These are phyloP conservation scores for Enoplosus armatus DNA, from an alignment of 2,797 vertebrate species.

Conservation along the genomic window DNA sequence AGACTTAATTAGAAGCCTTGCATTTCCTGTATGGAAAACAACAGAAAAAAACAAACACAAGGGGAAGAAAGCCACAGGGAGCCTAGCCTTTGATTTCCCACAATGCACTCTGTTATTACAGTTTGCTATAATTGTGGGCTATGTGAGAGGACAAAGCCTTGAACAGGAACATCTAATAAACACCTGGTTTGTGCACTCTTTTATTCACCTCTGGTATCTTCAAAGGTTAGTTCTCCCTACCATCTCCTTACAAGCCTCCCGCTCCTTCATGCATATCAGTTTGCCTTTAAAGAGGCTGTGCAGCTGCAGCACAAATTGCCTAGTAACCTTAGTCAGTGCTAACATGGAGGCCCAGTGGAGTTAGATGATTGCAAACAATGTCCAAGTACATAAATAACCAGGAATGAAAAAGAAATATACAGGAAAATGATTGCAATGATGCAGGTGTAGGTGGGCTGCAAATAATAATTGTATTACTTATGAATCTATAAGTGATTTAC, in stretches of 20 bases:
- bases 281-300: slow-evolving; percentile 35
- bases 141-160: slow-evolving; percentile 45
- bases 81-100: slow-evolving; percentile 61
- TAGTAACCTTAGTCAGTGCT: slow-evolving; percentile 11
- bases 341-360: slow-evolving; percentile 3
- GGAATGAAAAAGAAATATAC: background rate
- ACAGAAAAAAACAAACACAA: slow-evolving; percentile 63
- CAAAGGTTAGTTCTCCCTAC: slow-evolving; percentile 45
- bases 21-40: slow-evolving; percentile 73
- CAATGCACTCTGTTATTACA: slow-evolving; percentile 65
- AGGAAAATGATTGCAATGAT: background rate
- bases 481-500: background rate
- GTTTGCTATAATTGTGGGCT: slow-evolving; percentile 55
- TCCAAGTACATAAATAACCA: background rate
- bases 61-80: slow-evolving; percentile 62
- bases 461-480: background rate
- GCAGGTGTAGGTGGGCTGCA: background rate
- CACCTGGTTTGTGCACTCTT: slow-evolving; percentile 37
- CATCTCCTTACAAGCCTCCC: slow-evolving; percentile 8
- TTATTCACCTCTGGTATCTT: slow-evolving; percentile 43
- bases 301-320: slow-evolving; percentile 26
- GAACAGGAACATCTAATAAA: slow-evolving; percentile 59
- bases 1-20: slow-evolving; percentile 79
- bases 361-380: slow-evolving; percentile 30
- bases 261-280: slow-evolving; percentile 25